These are phyloP conservation scores for Heliornis fulica DNA, from an alignment of 2,113 vertebrate genomes.

Conservation along the genomic window DNA sequence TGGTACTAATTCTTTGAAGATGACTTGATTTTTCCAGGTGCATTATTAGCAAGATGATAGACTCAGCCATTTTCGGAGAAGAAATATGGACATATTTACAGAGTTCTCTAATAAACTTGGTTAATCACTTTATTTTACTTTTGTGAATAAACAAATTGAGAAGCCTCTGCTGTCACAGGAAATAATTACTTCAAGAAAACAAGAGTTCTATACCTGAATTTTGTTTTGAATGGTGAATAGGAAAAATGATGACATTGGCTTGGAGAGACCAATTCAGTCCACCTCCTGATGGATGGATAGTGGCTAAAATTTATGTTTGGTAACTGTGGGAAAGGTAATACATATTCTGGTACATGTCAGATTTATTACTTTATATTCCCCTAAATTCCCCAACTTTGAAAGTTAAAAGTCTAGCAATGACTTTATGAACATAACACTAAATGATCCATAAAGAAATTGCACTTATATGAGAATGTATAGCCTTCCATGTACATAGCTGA, in stretches of 20 bases:
- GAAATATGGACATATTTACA: not conserved
- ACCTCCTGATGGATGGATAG: not conserved
- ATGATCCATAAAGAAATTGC: not conserved
- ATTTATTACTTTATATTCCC: not conserved
- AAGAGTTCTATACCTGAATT: not conserved
- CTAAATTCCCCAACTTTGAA: not conserved
- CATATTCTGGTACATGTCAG: not conserved
- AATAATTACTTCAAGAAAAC: not conserved
- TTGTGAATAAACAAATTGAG: not conserved
- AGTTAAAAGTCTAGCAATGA: not conserved
- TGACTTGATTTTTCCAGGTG: fast-evolving
- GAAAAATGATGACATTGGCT: not conserved
- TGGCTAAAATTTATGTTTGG: not conserved
- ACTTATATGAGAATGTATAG: not conserved
- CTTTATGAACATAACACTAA: not conserved
- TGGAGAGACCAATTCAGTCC: not conserved
- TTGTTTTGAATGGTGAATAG: not conserved
- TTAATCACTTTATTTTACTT: not conserved
- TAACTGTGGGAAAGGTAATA: not conserved
- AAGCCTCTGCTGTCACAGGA: not conserved
- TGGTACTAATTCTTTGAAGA: not conserved
- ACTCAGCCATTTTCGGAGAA: not conserved
- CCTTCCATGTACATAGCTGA: not conserved
- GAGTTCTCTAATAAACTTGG: not conserved
- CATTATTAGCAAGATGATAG: not conserved